Evolutionary conservation across 2,888 invertebrate species (phyloP), one percentile per base, ranked within the genome.

Genomic region (Nemoura dubitans): DNA sequence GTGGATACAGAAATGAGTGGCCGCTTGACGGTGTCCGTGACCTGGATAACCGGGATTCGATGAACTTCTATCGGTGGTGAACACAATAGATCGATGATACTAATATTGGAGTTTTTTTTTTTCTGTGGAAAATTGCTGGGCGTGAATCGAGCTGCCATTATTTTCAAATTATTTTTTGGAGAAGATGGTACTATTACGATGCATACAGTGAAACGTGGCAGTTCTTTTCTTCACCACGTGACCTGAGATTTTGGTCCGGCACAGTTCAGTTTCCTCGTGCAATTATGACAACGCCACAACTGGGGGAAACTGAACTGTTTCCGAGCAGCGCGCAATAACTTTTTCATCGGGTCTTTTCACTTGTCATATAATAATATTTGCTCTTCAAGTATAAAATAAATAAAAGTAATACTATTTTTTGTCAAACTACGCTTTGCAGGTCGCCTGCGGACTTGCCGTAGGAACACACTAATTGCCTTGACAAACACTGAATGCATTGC

Each of bases 401-500:
- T 21, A 59, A 1, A 21, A 16, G 10, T 59, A 59, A 21, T 21
- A 21, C 59, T 10, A 1, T 59, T 59, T 59, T 7, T 59, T 59
- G 16, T 59, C 59, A 59, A n/a, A n/a, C n/a, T 59, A 21, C 78
- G 25, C 7, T 2, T 27, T 78, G 78, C 2, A 26, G 0, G 78
- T 78, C 78, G 27, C 25, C 78, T 26, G 14, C 7, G 78, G 78
- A 16, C 59, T 59, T 78, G 5, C 5, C 26, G n/a, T n/a, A n/a
- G n/a, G 26, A 27, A 28, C 7, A 1, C 78, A 78, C 78, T 78
- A 78, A 78, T 78, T 78, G 28, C 27, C 28, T 28, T 78, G 78
- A 27, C 78, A 78, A 78, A 78, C 78, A 78, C 26, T 26, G 27
- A 78, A 78, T 78, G 78, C 59, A 59, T 21, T 14, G 59, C 59